Percentiles rank a stretch among this genome's conserved stretches.
These are phyloP conservation scores for Apomyelois bistriatella DNA, from an alignment of 2,888 invertebrate species.

Conservation along the genomic window DNA sequence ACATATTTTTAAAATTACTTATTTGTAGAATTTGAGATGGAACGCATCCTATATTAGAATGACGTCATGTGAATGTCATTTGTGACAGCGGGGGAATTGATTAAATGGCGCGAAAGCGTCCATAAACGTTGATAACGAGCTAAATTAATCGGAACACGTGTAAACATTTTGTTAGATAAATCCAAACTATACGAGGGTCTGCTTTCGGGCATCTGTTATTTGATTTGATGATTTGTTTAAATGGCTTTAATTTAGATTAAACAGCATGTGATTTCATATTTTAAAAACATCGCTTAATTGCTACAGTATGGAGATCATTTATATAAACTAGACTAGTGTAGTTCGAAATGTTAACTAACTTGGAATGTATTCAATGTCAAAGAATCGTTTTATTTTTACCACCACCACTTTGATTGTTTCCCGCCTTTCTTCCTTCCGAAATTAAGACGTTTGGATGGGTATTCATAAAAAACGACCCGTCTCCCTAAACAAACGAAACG, in stretches of 20 bases:
- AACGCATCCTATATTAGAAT: constrained; percentile 20
- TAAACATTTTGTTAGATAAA: constrained; percentile 68
- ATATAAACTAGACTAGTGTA: no score
- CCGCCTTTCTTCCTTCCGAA: constrained; percentile 37
- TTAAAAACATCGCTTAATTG: constrained; percentile 48
- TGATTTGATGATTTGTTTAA: constrained; percentile 62
- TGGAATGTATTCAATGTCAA: background rate
- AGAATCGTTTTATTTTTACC: constrained; percentile 21
- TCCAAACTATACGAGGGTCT: constrained; percentile 47
- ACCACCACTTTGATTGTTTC: constrained; percentile 29
- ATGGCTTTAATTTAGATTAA: constrained; percentile 57
- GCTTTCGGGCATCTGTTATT: constrained; percentile 47
- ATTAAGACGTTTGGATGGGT: constrained; percentile 51
- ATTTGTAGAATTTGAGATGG: background rate
- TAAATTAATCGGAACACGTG: constrained; percentile 70
- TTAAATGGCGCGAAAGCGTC: constrained; percentile 48
- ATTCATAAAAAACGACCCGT: constrained; percentile 40
- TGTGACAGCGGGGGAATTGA: constrained; percentile 55
- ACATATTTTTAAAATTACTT: no score
- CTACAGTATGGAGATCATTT: constrained; percentile 53
- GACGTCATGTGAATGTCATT: constrained; percentile 39
- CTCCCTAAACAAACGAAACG: constrained; percentile 36
- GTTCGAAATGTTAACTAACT: background rate
- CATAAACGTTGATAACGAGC: constrained; percentile 57
- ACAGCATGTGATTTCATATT: constrained; percentile 52